phyloP scores from a whole-genome alignment of 2,888 invertebrate genomes.

The Syrphus vitripennis region DNA sequence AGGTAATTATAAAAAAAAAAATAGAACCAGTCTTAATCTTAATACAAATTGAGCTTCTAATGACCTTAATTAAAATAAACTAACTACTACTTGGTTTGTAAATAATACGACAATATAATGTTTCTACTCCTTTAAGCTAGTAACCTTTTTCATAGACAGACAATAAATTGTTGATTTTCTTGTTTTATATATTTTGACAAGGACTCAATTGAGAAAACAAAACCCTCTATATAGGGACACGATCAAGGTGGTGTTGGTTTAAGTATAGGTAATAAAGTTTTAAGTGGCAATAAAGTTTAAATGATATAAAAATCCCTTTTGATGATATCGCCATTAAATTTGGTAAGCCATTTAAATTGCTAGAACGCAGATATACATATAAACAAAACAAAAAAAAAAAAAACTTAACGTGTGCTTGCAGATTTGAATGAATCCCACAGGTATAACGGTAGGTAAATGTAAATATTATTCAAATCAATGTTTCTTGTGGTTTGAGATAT shows the following conservation, averaged over 20 bases:
- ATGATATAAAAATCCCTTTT: not conserved
- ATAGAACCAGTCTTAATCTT: constrained; percentile 8
- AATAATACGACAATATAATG: not conserved
- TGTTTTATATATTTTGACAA: not conserved
- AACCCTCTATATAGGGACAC: not conserved
- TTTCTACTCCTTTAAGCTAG: not conserved
- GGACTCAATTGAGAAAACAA: not conserved
- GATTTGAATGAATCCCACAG: not conserved
- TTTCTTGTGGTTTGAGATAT: not conserved
- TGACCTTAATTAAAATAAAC: constrained; percentile 3
- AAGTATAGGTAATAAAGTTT: not conserved
- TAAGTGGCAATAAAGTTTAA: constrained; percentile 5
- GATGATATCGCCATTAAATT: not conserved
- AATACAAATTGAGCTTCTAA: not conserved
- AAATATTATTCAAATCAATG: not conserved
- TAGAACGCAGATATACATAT: not conserved
- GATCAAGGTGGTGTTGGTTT: not conserved
- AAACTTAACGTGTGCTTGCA: not conserved
- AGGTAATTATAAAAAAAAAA: no score
- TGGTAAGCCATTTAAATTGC: not conserved
- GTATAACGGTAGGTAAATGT: no score
- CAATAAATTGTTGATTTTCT: not conserved
- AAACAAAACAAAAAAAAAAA: no score
- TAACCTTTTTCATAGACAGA: not conserved
- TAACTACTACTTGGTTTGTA: not conserved